These are phyloP conservation scores for Fragum whitleyi DNA, from an alignment of 2,888 invertebrate genomes.

Conservation along the genomic window DNA sequence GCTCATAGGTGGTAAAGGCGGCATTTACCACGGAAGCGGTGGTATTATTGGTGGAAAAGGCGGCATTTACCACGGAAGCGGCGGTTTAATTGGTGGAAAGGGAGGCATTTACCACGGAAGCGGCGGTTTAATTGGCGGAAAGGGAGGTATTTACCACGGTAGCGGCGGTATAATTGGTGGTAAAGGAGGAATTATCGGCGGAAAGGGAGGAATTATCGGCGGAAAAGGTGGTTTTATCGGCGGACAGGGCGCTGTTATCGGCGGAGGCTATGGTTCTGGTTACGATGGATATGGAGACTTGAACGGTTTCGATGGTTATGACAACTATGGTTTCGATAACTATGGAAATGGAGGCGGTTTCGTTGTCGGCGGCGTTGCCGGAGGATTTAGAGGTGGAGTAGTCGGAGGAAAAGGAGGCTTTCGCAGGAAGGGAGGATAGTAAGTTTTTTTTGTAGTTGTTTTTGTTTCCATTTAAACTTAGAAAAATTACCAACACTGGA, in stretches of 20 bases:
- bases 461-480: no score
- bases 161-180: not conserved
- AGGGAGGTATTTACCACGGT: not conserved
- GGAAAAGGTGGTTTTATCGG: not conserved
- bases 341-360: not conserved
- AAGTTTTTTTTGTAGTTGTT: no score
- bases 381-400: not conserved
- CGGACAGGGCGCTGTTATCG: not conserved
- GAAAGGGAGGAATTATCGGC: not conserved
- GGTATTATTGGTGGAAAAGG: not conserved
- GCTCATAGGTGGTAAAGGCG: no score
- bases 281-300: not conserved
- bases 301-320: constrained; percentile 2
- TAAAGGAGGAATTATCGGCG: not conserved
- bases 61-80: not conserved
- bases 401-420: not conserved
- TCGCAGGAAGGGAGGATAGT: not conserved
- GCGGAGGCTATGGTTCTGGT: not conserved
- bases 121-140: not conserved
- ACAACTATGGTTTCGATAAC: not conserved
- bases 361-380: not conserved
- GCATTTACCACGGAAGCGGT: not conserved
- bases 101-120: not conserved
- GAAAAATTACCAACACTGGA: no score
- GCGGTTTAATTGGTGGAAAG: not conserved